Evolutionary conservation across 2,797 vertebrate genomes (phyloP).

Genomic region (Siniperca obscura): DNA sequence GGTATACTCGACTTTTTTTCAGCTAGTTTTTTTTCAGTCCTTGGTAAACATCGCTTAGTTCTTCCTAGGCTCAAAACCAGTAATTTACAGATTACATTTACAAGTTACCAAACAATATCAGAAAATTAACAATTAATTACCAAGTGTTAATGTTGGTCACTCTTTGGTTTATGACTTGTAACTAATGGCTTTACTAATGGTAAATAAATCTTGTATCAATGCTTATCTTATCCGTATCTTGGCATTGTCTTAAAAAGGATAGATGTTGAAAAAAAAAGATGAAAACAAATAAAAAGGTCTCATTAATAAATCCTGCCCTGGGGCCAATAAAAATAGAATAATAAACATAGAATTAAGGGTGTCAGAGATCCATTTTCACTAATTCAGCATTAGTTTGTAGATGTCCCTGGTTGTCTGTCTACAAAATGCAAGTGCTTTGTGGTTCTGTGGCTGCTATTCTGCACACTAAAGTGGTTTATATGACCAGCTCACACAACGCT

Average conservation of each 20-base stretch:
- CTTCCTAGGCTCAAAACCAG: neutral
- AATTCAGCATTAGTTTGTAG: neutral
- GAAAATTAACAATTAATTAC: too few relatives aligned
- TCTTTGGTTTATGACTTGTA: too few relatives aligned
- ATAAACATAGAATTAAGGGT: too few relatives aligned
- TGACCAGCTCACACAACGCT: conserved; percentile 8
- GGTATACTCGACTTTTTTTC: neutral
- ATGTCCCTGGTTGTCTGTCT: too few relatives aligned
- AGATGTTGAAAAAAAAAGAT: neutral
- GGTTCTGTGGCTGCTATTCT: neutral
- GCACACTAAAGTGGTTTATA: conserved; percentile 20
- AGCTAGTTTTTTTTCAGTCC: neutral
- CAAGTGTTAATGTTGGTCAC: too few relatives aligned
- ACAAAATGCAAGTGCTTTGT: neutral
- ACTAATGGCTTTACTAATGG: too few relatives aligned
- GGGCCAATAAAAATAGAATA: too few relatives aligned
- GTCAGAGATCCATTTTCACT: too few relatives aligned
- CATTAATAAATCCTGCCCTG: neutral
- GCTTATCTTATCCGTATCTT: neutral
- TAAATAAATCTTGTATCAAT: too few relatives aligned
- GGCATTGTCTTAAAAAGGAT: neutral
- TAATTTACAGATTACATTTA: too few relatives aligned
- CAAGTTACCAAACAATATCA: too few relatives aligned
- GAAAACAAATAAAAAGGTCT: neutral
- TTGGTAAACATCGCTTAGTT: neutral